Percentiles rank a stretch among this genome's conserved stretches.
phyloP scores from a whole-genome alignment of 2,888 invertebrate species.

The Harmothoe impar region DNA sequence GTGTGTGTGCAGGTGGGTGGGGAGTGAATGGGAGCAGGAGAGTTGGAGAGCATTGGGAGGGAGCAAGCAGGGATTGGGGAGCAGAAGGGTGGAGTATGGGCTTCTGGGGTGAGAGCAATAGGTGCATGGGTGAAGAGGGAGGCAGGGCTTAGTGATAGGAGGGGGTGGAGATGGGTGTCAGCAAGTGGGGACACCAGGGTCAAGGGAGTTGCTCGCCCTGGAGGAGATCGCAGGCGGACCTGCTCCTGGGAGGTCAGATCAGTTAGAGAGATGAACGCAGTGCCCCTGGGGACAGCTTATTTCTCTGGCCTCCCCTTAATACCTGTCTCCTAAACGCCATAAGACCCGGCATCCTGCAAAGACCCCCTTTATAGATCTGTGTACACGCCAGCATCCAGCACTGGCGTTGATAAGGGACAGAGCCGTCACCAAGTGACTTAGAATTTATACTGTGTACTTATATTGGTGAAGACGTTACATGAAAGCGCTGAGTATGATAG shows the following conservation, averaged over 20 bases:
- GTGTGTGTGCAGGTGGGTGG: neutral
- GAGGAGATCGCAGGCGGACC: neutral
- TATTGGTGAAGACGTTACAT: neutral
- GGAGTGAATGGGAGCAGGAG: neutral
- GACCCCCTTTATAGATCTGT: neutral
- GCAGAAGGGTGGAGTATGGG: neutral
- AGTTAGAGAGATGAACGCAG: neutral
- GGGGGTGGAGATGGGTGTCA: neutral
- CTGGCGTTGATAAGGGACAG: too few relatives aligned
- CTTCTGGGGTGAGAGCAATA: neutral
- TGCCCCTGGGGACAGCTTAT: neutral
- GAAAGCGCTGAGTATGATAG: neutral
- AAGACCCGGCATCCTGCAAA: neutral
- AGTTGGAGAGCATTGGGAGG: neutral
- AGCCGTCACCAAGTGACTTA: too few relatives aligned
- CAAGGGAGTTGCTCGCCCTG: neutral
- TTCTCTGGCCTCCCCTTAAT: neutral
- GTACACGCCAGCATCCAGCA: neutral
- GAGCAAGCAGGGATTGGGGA: neutral
- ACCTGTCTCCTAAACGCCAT: neutral
- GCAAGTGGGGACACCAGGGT: neutral
- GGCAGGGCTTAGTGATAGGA: neutral
- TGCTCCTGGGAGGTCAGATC: neutral
- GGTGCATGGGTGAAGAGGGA: neutral
- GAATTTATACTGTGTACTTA: neutral